These are phyloP conservation scores for Leptura quadrifasciata DNA, from an alignment of 2,888 invertebrate genomes.

Conservation along the genomic window DNA sequence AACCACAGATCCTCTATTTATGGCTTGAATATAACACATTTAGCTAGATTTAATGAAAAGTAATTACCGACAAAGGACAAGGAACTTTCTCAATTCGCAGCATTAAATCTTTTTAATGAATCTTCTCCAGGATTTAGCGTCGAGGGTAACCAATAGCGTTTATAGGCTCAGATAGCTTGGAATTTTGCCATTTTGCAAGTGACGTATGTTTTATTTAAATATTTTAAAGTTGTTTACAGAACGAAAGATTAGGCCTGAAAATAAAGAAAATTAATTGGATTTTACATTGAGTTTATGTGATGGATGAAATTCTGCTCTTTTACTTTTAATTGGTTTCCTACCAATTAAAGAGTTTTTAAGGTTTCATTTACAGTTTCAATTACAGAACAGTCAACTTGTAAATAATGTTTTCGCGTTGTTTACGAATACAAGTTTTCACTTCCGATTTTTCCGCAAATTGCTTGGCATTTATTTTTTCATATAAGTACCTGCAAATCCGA, in stretches of 20 bases:
- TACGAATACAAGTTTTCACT: too few species aligned
- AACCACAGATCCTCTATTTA: not conserved
- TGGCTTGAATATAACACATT: conserved; percentile 13
- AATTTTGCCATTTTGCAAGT: not conserved
- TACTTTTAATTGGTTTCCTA: not conserved
- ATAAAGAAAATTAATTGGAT: conserved; percentile 1
- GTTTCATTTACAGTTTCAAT: not conserved
- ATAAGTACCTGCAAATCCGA: too few species aligned
- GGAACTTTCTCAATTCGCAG: not conserved
- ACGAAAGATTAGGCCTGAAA: not conserved
- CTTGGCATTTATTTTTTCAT: too few species aligned
- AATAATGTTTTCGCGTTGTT: too few species aligned
- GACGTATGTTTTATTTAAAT: not conserved
- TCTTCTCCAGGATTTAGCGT: conserved; percentile 5
- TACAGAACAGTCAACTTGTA: not conserved
- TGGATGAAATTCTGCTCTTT: not conserved
- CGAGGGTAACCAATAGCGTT: conserved; percentile 12
- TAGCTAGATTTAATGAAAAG: conserved; percentile 12
- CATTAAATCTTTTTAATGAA: conserved; percentile 21
- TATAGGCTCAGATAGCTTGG: not conserved
- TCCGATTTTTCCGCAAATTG: too few species aligned
- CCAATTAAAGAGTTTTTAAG: not conserved
- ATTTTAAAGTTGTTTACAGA: not conserved
- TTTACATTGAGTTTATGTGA: not conserved
- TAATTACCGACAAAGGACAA: conserved; percentile 14